phyloP scores from a whole-genome alignment of 2,113 vertebrate genomes.

The Limnothrissa miodon region DNA sequence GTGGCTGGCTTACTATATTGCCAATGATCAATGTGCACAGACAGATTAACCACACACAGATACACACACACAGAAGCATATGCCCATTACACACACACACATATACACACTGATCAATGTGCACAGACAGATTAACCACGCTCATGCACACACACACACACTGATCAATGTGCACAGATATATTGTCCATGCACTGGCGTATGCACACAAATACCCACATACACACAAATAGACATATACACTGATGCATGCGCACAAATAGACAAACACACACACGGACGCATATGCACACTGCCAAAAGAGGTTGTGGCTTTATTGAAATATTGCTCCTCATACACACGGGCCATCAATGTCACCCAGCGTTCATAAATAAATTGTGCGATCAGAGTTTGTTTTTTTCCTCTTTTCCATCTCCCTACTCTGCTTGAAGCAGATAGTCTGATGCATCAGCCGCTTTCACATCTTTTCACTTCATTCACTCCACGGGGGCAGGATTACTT shows the following conservation, averaged over 20 bases:
- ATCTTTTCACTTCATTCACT: too few relatives aligned
- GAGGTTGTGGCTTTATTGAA: background rate
- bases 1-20: background rate
- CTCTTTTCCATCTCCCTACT: background rate
- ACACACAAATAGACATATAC: background rate
- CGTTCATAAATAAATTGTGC: background rate
- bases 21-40: background rate
- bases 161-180: too few relatives aligned
- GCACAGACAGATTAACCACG: background rate
- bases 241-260: background rate
- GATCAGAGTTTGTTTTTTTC: background rate
- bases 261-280: too few relatives aligned
- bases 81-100: background rate
- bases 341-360: background rate
- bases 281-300: background rate
- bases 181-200: too few relatives aligned
- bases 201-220: too few relatives aligned
- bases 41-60: too few relatives aligned
- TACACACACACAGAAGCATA: too few relatives aligned
- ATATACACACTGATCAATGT: background rate
- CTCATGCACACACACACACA: background rate
- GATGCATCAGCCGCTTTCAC: too few relatives aligned
- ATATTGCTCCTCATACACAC: background rate
- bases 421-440: background rate
- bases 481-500: too few relatives aligned